Evolutionary conservation across 2,888 invertebrate species (phyloP).

Genomic region (Sphaerophoria taeniata): DNA sequence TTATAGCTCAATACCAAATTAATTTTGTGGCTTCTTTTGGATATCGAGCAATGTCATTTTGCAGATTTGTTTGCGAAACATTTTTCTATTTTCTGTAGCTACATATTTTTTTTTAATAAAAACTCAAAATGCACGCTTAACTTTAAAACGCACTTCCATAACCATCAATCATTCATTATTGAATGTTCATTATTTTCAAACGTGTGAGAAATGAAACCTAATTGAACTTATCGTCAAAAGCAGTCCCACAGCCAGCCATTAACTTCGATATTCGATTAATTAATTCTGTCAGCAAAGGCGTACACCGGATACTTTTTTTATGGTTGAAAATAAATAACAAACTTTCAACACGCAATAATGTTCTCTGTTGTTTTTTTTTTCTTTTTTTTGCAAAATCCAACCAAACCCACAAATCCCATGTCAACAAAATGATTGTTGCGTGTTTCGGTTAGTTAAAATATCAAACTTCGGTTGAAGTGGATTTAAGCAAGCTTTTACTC

Average conservation of each 20-base stretch:
- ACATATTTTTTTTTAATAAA: too few species aligned
- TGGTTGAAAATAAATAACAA: constrained; percentile 11
- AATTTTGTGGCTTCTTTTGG: too few species aligned
- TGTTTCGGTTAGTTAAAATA: constrained; percentile 32
- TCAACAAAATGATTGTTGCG: constrained; percentile 31
- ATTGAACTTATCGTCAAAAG: constrained; percentile 18
- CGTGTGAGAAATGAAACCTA: constrained; percentile 25
- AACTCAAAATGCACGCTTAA: too few species aligned
- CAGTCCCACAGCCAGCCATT: not conserved
- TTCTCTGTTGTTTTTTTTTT: not conserved
- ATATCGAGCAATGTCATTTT: too few species aligned
- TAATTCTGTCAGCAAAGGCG: constrained; percentile 30
- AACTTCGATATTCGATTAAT: constrained; percentile 47
- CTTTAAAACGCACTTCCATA: not conserved
- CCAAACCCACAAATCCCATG: not conserved
- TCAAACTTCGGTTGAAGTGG: constrained; percentile 12
- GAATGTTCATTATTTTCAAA: constrained; percentile 7
- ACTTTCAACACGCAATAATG: constrained; percentile 35
- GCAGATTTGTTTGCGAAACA: too few species aligned
- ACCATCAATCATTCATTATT: constrained; percentile 22
- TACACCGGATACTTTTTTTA: constrained; percentile 37
- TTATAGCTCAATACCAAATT: too few species aligned
- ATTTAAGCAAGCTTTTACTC: not conserved
- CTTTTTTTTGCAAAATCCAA: not conserved
- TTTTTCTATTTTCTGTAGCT: too few species aligned